These are phyloP conservation scores for Nibea albiflora DNA, from an alignment of 2,113 vertebrate species.

Conservation along the genomic window DNA sequence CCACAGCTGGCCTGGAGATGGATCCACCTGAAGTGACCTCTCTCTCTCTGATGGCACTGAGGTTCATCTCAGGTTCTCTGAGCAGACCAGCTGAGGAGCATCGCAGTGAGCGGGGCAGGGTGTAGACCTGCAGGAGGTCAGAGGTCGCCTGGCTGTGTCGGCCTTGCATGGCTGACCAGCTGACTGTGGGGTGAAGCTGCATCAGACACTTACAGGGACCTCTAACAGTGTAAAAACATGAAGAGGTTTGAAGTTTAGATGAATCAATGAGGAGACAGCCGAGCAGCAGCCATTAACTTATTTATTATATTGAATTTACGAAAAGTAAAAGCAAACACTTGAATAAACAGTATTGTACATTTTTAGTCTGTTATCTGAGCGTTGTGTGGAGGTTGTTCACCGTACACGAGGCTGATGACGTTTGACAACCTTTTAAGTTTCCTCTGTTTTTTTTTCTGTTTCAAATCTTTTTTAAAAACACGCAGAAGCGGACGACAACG, in stretches of 20 bases:
- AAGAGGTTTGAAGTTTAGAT: background rate
- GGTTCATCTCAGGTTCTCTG: no score
- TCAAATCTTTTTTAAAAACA: constrained; percentile 52
- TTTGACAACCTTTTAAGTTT: constrained; percentile 41
- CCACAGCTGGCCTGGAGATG: no score
- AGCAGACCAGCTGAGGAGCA: no score
- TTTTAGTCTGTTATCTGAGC: constrained; percentile 67
- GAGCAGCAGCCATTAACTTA: constrained; percentile 83
- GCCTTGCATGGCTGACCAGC: no score
- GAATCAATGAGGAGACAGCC: constrained; percentile 18
- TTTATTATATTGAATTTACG: constrained; percentile 89
- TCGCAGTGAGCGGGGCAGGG: no score
- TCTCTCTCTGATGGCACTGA: no score
- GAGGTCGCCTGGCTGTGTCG: no score
- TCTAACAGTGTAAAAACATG: no score
- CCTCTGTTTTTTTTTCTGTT: background rate
- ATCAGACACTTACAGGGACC: no score
- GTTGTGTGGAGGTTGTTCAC: constrained; percentile 52
- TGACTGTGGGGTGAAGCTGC: no score
- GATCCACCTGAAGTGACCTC: no score
- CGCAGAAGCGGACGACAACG: constrained; percentile 56
- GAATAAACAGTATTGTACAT: constrained; percentile 86
- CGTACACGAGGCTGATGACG: constrained; percentile 75
- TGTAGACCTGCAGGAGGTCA: no score
- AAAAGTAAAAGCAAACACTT: constrained; percentile 88